phyloP scores from a whole-genome alignment of 2,888 invertebrate genomes.

The Mesopsocus fuscifrons region DNA sequence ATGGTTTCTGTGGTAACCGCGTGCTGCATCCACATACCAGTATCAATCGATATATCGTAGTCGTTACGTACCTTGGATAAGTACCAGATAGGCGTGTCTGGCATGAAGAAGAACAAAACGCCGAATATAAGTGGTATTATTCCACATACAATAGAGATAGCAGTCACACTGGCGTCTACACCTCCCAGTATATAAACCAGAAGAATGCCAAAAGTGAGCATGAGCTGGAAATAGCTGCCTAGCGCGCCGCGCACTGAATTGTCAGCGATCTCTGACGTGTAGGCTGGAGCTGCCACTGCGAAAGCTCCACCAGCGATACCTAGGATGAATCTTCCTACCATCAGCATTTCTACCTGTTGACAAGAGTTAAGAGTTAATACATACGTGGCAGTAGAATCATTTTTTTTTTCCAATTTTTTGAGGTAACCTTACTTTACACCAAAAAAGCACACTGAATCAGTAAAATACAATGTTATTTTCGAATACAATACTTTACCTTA shows the following conservation, averaged over 20 bases:
- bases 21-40: no score
- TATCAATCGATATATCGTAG: no score
- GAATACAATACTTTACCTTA: no score
- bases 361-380: conserved; percentile 7
- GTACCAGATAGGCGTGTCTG: conserved; percentile 64
- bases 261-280: conserved; percentile 70
- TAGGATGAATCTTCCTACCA: conserved; percentile 44
- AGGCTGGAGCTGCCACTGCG: conserved; percentile 67
- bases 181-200: conserved; percentile 49
- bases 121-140: conserved; percentile 49
- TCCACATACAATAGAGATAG: conserved; percentile 44
- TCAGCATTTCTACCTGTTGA: conserved; percentile 32
- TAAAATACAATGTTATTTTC: no score
- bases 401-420: no score
- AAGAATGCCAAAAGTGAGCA: conserved; percentile 71
- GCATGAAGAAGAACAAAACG: conserved; percentile 58
- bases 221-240: conserved; percentile 74
- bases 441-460: no score
- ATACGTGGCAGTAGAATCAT: no score
- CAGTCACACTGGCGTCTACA: conserved; percentile 26
- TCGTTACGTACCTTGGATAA: conserved; percentile 38
- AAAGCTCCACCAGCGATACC: conserved; percentile 63
- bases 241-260: conserved; percentile 64
- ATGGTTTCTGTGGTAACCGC: no score
- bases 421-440: no score